These are phyloP conservation scores for Eclectus roratus DNA, from an alignment of 2,113 vertebrate genomes.

Conservation along the genomic window DNA sequence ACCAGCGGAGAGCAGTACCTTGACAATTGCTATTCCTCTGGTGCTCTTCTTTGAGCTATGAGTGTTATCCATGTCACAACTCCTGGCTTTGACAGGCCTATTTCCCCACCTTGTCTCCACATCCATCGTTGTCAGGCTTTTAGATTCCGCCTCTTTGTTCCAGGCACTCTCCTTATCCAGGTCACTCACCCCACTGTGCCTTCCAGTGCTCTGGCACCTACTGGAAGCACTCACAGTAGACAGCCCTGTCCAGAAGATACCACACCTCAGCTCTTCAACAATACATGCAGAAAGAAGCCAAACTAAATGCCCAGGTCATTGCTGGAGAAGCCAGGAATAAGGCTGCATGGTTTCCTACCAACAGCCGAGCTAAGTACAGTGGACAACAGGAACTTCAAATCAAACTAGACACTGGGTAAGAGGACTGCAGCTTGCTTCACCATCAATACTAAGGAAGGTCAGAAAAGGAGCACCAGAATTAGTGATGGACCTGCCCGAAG, in stretches of 20 bases:
- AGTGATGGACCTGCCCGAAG: neutral
- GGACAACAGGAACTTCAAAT: neutral
- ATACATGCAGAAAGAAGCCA: neutral
- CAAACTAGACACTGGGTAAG: neutral
- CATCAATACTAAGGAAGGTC: neutral
- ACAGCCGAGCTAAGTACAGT: neutral
- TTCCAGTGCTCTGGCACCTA: neutral
- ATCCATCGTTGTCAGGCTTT: neutral
- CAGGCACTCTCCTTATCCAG: neutral
- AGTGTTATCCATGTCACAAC: neutral
- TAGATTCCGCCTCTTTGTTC: neutral
- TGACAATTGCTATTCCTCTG: neutral
- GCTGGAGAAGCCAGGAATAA: neutral
- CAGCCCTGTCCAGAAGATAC: neutral
- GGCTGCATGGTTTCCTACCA: neutral
- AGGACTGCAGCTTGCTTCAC: neutral
- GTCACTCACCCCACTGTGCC: neutral
- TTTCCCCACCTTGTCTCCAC: neutral
- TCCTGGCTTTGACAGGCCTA: neutral
- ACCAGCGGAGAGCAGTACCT: neutral
- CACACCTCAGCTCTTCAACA: neutral
- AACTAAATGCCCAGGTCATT: neutral
- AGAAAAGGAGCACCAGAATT: neutral
- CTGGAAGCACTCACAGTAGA: neutral
- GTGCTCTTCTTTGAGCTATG: neutral